phyloP scores from a whole-genome alignment of 2,888 invertebrate species.

The Apamea sordens region DNA sequence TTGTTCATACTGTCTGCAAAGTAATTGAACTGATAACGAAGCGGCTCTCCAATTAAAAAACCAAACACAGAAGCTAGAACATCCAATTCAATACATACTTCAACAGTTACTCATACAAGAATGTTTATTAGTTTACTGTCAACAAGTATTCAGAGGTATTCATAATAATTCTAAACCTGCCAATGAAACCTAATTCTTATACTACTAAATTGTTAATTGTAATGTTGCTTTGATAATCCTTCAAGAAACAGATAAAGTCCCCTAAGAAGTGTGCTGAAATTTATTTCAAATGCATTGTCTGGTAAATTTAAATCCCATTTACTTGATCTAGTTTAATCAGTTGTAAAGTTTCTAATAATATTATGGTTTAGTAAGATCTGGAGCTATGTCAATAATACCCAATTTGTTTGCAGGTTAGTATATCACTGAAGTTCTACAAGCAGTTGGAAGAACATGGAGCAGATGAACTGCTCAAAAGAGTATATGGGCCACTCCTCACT shows the following conservation, averaged over 20 bases:
- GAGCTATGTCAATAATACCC: not conserved
- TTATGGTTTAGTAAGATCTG: not conserved
- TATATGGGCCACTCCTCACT: slow-evolving; percentile 96
- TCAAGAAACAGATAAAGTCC: not conserved
- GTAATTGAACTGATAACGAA: not conserved
- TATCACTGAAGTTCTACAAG: slow-evolving; percentile 99
- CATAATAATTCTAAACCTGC: slow-evolving; percentile 11
- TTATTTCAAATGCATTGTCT: too few relatives aligned
- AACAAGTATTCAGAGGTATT: slow-evolving; percentile 37
- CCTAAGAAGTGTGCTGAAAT: not conserved
- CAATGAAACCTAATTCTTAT: not conserved
- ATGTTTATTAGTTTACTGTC: slow-evolving; percentile 41
- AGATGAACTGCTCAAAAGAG: slow-evolving; percentile 98
- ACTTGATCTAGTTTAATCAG: not conserved
- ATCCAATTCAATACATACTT: slow-evolving; percentile 14
- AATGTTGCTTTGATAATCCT: not conserved
- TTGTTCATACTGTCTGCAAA: not conserved
- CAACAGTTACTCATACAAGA: slow-evolving; percentile 30
- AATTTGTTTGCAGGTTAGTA: slow-evolving; percentile 95
- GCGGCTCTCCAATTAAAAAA: slow-evolving; percentile 1
- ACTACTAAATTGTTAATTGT: not conserved
- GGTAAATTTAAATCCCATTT: not conserved
- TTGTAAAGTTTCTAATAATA: not conserved
- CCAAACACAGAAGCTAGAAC: not conserved
- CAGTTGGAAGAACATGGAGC: slow-evolving; percentile 99